Evolutionary conservation across 2,113 vertebrate genomes (phyloP), one percentile per base, ranked within the genome.

Genomic region (Dipodomys stephensi): DNA sequence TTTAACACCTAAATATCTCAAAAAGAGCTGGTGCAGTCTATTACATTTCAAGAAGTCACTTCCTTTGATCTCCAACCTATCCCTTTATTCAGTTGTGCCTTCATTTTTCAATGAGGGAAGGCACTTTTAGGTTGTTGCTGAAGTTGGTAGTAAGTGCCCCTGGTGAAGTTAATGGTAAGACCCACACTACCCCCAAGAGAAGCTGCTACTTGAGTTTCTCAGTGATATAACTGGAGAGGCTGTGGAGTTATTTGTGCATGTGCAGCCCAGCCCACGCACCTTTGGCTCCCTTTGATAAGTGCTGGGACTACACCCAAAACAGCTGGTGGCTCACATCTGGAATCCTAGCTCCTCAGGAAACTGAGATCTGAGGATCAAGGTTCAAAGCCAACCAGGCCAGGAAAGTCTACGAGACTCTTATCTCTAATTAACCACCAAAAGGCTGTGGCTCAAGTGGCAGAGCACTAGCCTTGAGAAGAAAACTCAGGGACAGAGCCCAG

Each of bases 151-250:
- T 6, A 1, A 6, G 1, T 57, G 53, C 53, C 10, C 28, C 0
- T 0, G 0, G 60, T 0, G 0, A 27, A 4, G 5, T 0, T 0
- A 2, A 0, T 19, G 25, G 20, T 6, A 1, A 6, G 1, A 25
- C 23, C 27, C 67, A 0, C 78, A 0, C 78, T 0, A 0, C 7
- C 46, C 62, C 81, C 6, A 2, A 0, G 30, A 53, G 72, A 81
- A 30, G 68, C 2, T 0, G 0, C 7, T 2, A 65, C 46, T 13
- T 7, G 22, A 20, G 12, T 7, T 5, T 2, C 2, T 3, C 2
- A 2, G 35, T 0, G 76, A 25, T 2, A 15, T 15, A 19, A 79
- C 44, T 18, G 1, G 19, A 64, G 46, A 60, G 76, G 9, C 0
- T 12, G 69, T 77, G 0, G 46, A 27, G 78, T 4, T 49, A 8